Percentiles rank a stretch among this genome's conserved stretches.
phyloP scores from a whole-genome alignment of 2,113 vertebrate genomes.

The Odobenus rosmarus region DNA sequence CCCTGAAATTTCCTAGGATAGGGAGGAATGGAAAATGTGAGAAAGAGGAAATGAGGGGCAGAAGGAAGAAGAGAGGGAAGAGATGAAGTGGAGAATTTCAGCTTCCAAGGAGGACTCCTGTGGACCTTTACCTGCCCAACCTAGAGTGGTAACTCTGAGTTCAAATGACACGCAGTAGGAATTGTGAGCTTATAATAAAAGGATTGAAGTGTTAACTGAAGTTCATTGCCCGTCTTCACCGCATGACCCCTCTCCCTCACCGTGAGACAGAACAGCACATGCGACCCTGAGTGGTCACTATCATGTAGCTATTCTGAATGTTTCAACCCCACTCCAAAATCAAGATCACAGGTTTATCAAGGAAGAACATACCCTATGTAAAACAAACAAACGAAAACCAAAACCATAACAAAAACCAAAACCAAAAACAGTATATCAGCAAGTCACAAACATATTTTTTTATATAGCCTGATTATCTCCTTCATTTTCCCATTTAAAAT shows the following conservation, averaged over 20 bases:
- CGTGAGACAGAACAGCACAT: background rate
- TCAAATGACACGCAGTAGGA: background rate
- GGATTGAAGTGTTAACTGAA: background rate
- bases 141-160: background rate
- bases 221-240: too few relatives aligned
- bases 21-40: background rate
- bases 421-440: background rate
- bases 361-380: background rate
- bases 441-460: background rate
- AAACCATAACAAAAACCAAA: background rate
- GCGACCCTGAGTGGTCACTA: background rate
- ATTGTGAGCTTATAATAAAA: background rate
- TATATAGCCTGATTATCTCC: background rate
- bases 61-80: background rate
- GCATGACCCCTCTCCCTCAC: rapidly evolving
- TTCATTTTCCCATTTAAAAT: background rate
- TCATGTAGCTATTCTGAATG: background rate
- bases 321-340: background rate
- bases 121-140: background rate
- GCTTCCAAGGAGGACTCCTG: background rate
- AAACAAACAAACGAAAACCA: background rate
- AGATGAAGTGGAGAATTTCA: background rate
- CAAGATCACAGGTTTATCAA: background rate
- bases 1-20: background rate
- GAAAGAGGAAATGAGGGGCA: background rate